Evolutionary conservation across 2,797 vertebrate genomes (phyloP).

Genomic region (Schizothorax lantsangensis): DNA sequence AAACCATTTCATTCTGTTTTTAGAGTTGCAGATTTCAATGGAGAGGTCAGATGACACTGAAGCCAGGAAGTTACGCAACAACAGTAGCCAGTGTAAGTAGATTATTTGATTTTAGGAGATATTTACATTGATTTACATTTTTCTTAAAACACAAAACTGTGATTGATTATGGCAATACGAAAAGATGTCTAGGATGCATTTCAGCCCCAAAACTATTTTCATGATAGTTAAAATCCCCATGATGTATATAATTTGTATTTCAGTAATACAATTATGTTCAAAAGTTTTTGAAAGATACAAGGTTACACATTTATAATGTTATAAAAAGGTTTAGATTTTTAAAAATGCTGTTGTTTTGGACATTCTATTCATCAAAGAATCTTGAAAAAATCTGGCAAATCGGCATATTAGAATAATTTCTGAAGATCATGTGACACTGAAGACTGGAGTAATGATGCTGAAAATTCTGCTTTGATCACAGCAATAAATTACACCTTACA

Average conservation of each 20-base stretch:
- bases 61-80: slow-evolving; percentile 89
- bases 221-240: not conserved
- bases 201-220: not conserved
- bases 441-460: not conserved
- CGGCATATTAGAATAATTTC: not conserved
- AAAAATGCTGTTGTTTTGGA: not conserved
- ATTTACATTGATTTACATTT: not conserved
- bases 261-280: not conserved
- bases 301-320: not conserved
- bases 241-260: not conserved
- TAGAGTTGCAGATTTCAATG: slow-evolving; percentile 92
- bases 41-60: slow-evolving; percentile 87
- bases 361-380: too few species aligned
- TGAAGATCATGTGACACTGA: not conserved
- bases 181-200: not conserved
- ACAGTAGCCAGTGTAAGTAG: slow-evolving; percentile 81
- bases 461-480: not conserved
- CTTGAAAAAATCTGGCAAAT: not conserved
- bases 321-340: not conserved
- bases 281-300: not conserved
- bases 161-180: not conserved
- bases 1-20: slow-evolving; percentile 66
- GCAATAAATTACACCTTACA: too few species aligned
- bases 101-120: not conserved
- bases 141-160: not conserved